These are phyloP conservation scores for Tubiluchus corallicola DNA, from an alignment of 2,888 invertebrate genomes.

Conservation along the genomic window DNA sequence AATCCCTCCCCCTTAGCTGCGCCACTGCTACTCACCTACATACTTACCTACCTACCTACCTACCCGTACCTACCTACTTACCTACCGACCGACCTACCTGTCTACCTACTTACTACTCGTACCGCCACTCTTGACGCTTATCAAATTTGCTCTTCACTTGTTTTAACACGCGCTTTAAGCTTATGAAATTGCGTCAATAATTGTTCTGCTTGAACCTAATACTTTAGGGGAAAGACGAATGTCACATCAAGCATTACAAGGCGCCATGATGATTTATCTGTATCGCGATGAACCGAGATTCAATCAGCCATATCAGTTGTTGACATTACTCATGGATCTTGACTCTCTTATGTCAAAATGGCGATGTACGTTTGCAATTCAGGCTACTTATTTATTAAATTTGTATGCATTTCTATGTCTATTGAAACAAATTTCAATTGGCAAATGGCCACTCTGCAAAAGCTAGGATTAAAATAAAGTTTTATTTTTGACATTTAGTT, in stretches of 20 bases:
- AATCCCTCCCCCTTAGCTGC: too few relatives aligned
- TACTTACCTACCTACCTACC: too few relatives aligned
- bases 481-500: background rate
- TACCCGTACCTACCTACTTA: too few relatives aligned
- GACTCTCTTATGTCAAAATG: slow-evolving; percentile 96
- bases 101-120: too few relatives aligned
- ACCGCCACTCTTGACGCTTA: too few relatives aligned
- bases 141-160: too few relatives aligned
- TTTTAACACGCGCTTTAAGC: too few relatives aligned
- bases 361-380: slow-evolving; percentile 54
- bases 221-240: slow-evolving; percentile 50
- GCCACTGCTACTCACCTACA: too few relatives aligned
- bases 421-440: slow-evolving; percentile 6
- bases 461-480: background rate
- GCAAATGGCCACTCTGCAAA: background rate
- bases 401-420: background rate
- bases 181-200: too few relatives aligned
- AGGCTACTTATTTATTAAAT: background rate
- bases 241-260: slow-evolving; percentile 76
- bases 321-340: slow-evolving; percentile 87
- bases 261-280: slow-evolving; percentile 92
- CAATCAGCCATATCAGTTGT: slow-evolving; percentile 88
- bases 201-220: too few relatives aligned
- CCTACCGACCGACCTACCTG: too few relatives aligned
- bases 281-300: slow-evolving; percentile 93